A percentile compares a stretch with the other conserved stretches of the same genome.
These are phyloP conservation scores for Neoascia interrupta DNA, from an alignment of 2,888 invertebrate species.

Conservation along the genomic window DNA sequence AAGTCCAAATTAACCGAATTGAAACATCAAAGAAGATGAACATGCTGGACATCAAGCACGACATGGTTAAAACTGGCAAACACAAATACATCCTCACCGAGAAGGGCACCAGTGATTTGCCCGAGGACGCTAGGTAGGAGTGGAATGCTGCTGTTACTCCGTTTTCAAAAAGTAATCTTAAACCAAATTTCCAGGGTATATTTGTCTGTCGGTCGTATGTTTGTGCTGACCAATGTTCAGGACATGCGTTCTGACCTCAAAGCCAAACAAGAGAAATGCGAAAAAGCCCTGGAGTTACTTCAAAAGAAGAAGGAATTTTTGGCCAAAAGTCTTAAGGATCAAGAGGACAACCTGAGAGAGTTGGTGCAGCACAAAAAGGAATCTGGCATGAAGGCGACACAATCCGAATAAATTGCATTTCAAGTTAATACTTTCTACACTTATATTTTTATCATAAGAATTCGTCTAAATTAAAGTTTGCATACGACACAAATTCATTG, in stretches of 20 bases:
- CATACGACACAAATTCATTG: conserved; percentile 94
- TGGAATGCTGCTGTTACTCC: neutral
- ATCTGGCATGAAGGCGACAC: conserved; percentile 72
- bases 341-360: conserved; percentile 90
- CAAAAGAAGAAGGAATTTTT: conserved; percentile 87
- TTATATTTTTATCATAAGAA: conserved; percentile 56
- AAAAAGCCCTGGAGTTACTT: conserved; percentile 86
- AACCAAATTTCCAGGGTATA: conserved; percentile 74
- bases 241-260: conserved; percentile 84
- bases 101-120: conserved; percentile 78
- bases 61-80: conserved; percentile 85
- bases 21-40: conserved; percentile 88
- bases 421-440: conserved; percentile 12
- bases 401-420: conserved; percentile 36
- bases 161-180: neutral
- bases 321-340: conserved; percentile 87
- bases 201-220: conserved; percentile 89
- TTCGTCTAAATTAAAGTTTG: conserved; percentile 89
- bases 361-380: conserved; percentile 86
- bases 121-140: conserved; percentile 77
- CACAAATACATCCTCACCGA: conserved; percentile 87
- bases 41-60: conserved; percentile 86
- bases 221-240: conserved; percentile 84
- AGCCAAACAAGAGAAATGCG: conserved; percentile 81
- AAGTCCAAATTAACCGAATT: conserved; percentile 88